Conservation (phyloP, 2,888 invertebrate genomes). For the Cheilosia vernalis region DNA sequence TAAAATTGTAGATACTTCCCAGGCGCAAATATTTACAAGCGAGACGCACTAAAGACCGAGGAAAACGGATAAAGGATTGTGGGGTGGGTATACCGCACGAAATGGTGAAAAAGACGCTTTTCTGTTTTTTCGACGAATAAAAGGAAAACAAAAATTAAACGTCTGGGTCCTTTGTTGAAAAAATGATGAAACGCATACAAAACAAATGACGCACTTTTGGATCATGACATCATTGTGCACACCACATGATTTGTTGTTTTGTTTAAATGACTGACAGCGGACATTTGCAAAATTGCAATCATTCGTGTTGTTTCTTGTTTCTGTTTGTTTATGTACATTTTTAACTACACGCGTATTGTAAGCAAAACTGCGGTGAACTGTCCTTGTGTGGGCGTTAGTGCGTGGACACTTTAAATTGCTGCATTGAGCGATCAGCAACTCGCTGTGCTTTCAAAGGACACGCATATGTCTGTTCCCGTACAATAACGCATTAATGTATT, state of each 20-base stretch:
- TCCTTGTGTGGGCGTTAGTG: too few species aligned
- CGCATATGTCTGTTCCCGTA: too few species aligned
- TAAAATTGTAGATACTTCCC: conserved; percentile 42
- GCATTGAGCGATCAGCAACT: too few species aligned
- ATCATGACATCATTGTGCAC: conserved; percentile 46
- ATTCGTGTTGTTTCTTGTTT: neutral
- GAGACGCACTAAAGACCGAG: conserved; percentile 47
- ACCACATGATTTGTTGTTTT: conserved; percentile 5
- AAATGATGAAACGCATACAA: conserved; percentile 39
- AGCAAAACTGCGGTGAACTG: too few species aligned
- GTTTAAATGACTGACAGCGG: conserved; percentile 46
- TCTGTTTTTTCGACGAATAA: conserved; percentile 12
- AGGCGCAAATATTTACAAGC: conserved; percentile 54
- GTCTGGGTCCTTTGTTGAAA: conserved; percentile 48
- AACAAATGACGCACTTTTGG: conserved; percentile 62
- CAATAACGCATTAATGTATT: too few species aligned
- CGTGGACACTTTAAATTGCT: too few species aligned
- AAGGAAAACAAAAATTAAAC: conserved; percentile 49
- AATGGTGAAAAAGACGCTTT: neutral
- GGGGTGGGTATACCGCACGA: neutral
- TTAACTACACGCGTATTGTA: neutral
- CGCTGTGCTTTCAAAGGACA: too few species aligned
- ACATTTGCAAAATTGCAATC: conserved; percentile 39
- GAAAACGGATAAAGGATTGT: conserved; percentile 36
- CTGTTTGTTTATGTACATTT: neutral